Conservation (phyloP, 2,797 vertebrate species). For the Cryptoprocta ferox region DNA sequence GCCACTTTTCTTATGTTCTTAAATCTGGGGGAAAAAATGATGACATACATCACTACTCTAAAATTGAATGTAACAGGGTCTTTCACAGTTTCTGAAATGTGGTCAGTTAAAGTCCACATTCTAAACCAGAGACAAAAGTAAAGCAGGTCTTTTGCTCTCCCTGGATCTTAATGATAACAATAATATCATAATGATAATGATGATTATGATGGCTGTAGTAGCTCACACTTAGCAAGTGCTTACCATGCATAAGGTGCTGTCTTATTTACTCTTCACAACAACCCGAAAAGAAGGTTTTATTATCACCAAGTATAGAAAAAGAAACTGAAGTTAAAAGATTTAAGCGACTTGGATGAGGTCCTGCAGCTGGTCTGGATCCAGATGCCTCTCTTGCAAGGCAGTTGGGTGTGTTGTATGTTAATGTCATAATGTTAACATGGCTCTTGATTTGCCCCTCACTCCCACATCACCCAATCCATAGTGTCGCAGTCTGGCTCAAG, state of each 20-base stretch:
- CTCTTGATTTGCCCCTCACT: background rate
- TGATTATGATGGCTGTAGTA: background rate
- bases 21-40: background rate
- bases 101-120: background rate
- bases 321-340: background rate
- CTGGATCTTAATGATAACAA: background rate
- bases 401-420: background rate
- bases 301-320: background rate
- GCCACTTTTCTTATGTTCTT: background rate
- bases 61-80: background rate
- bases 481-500: background rate
- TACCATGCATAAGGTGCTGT: background rate
- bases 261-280: background rate
- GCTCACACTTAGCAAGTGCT: background rate
- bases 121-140: background rate
- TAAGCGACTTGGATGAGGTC: background rate
- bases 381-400: background rate
- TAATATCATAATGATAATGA: background rate
- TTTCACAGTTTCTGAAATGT: background rate
- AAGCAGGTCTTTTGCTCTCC: background rate
- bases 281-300: background rate
- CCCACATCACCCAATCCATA: background rate
- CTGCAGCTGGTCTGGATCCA: background rate
- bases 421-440: background rate
- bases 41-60: background rate